Evolutionary conservation across 1,140 invertebrate species (phyloP), one percentile per base, ranked within the genome.

Genomic region (Oscheius sp.): DNA sequence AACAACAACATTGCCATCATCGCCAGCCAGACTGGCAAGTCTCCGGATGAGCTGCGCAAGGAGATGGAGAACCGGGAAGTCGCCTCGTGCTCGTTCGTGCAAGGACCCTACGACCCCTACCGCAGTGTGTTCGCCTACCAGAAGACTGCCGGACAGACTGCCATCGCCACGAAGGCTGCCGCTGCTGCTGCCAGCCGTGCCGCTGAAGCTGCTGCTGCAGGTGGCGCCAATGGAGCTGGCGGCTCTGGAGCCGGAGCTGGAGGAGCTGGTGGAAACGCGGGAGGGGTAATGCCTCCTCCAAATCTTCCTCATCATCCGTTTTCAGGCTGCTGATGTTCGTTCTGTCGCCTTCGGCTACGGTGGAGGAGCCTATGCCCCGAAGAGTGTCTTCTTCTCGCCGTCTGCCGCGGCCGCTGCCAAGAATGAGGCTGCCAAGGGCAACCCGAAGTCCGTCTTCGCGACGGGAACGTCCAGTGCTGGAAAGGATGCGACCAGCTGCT

Each of bases 381-480:
- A 26, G 23, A 55, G 49, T 26, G 49, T 55, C 49, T 55, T 55
- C 49, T n/a, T n/a, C n/a, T n/a, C n/a, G n/a, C n/a, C n/a, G n/a
- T n/a, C n/a, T n/a, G n/a, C n/a, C n/a, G n/a, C n/a, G n/a, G n/a
- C n/a, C n/a, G n/a, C n/a, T n/a, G n/a, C n/a, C n/a, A n/a, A n/a
- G n/a, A n/a, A n/a, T n/a, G n/a, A n/a, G n/a, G n/a, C n/a, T n/a
- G n/a, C n/a, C n/a, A n/a, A n/a, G n/a, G n/a, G n/a, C n/a, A n/a
- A n/a, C n/a, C n/a, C n/a, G n/a, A n/a, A n/a, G n/a, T n/a, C n/a
- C n/a, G n/a, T n/a, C n/a, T n/a, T n/a, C n/a, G n/a, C n/a, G n/a
- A n/a, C n/a, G n/a, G n/a, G n/a, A n/a, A n/a, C n/a, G n/a, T n/a
- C n/a, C n/a, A n/a, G n/a, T n/a, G n/a, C n/a, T n/a, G n/a, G n/a